These are phyloP conservation scores for Saturnia pavonia DNA, from an alignment of 2,888 invertebrate genomes.

Conservation along the genomic window DNA sequence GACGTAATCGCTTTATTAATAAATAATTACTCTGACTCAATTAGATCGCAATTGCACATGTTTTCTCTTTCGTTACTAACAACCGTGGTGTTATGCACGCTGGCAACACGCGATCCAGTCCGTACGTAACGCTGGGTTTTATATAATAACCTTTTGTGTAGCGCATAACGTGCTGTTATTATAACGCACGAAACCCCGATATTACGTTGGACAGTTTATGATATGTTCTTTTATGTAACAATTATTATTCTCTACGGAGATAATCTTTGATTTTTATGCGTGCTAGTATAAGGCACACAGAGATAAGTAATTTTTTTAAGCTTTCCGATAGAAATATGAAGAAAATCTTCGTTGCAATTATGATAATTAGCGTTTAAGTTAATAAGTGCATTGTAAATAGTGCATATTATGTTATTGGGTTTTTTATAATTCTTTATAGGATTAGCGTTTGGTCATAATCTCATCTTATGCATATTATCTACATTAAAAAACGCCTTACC, in stretches of 20 bases:
- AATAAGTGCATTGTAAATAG: not conserved
- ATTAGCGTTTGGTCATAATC: not conserved
- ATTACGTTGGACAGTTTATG: not conserved
- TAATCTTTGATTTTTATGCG: not conserved
- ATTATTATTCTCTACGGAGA: not conserved
- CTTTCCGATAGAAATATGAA: not conserved
- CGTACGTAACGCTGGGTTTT: slow-evolving; percentile 30
- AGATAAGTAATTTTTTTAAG: no score
- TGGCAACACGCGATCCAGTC: slow-evolving; percentile 49
- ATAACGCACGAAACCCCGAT: not conserved
- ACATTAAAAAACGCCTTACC: no score
- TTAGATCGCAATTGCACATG: slow-evolving; percentile 20
- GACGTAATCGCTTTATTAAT: not conserved
- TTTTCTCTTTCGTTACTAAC: slow-evolving; percentile 61
- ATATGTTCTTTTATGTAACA: not conserved
- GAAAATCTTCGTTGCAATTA: not conserved
- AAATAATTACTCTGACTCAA: slow-evolving; percentile 15
- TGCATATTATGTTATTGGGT: not conserved
- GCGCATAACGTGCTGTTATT: slow-evolving; percentile 2
- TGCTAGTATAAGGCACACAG: not conserved
- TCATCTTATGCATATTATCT: no score
- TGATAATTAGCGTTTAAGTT: not conserved
- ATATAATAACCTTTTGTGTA: slow-evolving; percentile 20
- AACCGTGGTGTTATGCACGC: slow-evolving; percentile 41
- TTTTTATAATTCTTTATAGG: not conserved